Percentiles rank a stretch among this genome's conserved stretches.
phyloP scores from a whole-genome alignment of 2,797 vertebrate species.

The Chlorospingus flavigularis region DNA sequence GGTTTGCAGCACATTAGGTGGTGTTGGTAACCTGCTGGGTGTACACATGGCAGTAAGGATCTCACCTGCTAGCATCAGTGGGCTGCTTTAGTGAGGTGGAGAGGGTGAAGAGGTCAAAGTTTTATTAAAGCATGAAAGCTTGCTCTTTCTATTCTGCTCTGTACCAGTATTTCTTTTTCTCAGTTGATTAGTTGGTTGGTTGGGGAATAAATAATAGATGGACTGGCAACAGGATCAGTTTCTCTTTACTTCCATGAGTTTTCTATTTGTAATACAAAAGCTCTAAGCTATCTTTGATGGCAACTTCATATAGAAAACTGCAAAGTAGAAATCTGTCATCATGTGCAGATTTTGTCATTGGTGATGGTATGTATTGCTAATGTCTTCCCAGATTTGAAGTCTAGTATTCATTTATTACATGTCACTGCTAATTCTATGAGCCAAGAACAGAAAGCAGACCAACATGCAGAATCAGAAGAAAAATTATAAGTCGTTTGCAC shows the following conservation, averaged over 20 bases:
- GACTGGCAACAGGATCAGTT: not conserved
- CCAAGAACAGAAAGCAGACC: not conserved
- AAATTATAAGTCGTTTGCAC: fast-evolving
- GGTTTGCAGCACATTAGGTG: not conserved
- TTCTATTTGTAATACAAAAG: not conserved
- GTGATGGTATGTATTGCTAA: not conserved
- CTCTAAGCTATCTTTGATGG: not conserved
- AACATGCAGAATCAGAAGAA: not conserved
- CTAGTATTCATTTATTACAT: not conserved
- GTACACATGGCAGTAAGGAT: not conserved
- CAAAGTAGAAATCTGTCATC: not conserved
- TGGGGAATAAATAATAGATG: not conserved
- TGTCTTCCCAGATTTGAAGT: not conserved
- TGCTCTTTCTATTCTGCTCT: not conserved
- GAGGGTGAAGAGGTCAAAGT: not conserved
- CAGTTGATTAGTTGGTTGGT: not conserved
- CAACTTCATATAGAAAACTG: not conserved
- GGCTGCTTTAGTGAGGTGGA: not conserved
- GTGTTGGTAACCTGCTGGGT: not conserved
- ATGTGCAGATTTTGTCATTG: not conserved
- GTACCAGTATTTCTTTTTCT: not conserved
- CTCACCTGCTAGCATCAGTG: not conserved
- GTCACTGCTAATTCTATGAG: not conserved
- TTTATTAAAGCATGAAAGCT: not conserved
- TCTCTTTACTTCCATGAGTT: not conserved